Conservation (phyloP, 2,797 vertebrate genomes). For the Malurus splendens region DNA sequence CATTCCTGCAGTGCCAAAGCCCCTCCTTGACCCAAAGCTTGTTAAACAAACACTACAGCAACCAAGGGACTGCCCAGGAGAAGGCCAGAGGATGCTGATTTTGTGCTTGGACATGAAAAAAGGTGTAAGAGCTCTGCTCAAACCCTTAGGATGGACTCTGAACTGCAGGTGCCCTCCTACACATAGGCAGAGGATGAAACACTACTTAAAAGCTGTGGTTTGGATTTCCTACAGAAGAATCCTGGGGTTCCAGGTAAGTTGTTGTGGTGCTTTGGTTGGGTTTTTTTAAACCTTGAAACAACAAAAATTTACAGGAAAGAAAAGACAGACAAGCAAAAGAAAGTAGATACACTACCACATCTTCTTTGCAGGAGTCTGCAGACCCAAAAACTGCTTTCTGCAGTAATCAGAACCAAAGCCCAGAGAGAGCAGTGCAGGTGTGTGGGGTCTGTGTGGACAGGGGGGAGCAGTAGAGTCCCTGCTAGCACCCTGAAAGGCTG, state of each 20-base stretch:
- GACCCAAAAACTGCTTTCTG: background rate
- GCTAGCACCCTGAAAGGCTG: background rate
- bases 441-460: background rate
- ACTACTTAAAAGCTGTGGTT: background rate
- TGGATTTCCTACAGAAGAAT: background rate
- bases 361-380: background rate
- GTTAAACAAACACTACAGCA: rapidly evolving
- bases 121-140: background rate
- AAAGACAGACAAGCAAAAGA: background rate
- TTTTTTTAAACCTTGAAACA: background rate
- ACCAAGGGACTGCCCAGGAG: rapidly evolving
- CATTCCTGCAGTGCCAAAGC: background rate
- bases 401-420: background rate
- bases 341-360: background rate
- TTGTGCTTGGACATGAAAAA: rapidly evolving
- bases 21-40: background rate
- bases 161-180: background rate
- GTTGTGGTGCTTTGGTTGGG: background rate
- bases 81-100: background rate
- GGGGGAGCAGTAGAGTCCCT: background rate
- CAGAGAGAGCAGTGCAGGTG: background rate
- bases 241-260: background rate
- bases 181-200: background rate
- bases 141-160: rapidly evolving
- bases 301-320: background rate